Percentiles rank a stretch among this genome's conserved stretches.
These are phyloP conservation scores for Mormyrops attenuatus DNA, from an alignment of 2,797 vertebrate genomes.

Conservation along the genomic window DNA sequence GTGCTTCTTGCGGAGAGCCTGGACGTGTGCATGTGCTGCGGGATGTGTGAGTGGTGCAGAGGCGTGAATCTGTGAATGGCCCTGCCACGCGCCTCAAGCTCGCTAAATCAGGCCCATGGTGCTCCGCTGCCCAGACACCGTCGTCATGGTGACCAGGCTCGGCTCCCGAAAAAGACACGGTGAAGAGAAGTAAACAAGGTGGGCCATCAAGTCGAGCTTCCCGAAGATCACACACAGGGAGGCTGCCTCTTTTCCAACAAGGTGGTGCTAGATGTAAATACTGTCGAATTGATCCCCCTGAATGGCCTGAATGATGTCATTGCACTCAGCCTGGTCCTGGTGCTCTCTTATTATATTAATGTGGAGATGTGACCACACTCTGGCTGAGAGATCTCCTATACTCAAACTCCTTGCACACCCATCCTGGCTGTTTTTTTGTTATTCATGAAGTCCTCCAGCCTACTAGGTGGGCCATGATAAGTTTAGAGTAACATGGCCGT, in stretches of 20 bases:
- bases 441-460: background rate
- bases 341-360: background rate
- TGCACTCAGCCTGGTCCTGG: too few species aligned
- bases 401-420: background rate
- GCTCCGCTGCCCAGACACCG: background rate
- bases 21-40: background rate
- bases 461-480: background rate
- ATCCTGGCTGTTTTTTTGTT: background rate
- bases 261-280: background rate
- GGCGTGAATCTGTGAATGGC: constrained; percentile 3
- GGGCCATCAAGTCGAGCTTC: background rate
- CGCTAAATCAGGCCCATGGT: background rate
- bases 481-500: background rate
- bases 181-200: background rate
- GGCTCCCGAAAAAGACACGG: background rate
- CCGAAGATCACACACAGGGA: background rate
- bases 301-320: background rate
- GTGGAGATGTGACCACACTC: background rate
- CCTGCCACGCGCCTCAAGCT: background rate
- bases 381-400: background rate
- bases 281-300: background rate
- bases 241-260: background rate
- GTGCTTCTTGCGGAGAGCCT: background rate
- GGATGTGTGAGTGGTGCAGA: background rate
- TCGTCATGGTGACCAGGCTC: constrained; percentile 2